A percentile compares a stretch with the other conserved stretches of the same genome.
Evolutionary conservation across 2,888 invertebrate species (phyloP).

Genomic region (Stratiomys singularior): DNA sequence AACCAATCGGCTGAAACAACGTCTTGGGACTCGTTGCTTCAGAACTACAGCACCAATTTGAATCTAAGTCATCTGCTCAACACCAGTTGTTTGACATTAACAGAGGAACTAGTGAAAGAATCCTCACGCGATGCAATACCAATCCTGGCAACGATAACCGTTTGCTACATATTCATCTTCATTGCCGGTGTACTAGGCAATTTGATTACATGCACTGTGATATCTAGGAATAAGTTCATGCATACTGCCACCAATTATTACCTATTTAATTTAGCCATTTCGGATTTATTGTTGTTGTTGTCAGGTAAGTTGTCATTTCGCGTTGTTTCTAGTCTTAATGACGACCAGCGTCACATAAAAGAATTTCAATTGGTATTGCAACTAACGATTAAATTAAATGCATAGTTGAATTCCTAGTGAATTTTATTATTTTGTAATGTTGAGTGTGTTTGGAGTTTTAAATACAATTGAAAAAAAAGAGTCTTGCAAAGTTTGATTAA

Average conservation of each 20-base stretch:
- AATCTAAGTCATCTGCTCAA: constrained; percentile 21
- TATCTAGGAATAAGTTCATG: constrained; percentile 83
- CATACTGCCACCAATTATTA: constrained; percentile 86
- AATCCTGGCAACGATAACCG: constrained; percentile 69
- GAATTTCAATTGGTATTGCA: no score
- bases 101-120: constrained; percentile 12
- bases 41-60: constrained; percentile 9
- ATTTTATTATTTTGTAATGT: no score
- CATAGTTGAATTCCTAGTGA: no score
- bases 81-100: constrained; percentile 13
- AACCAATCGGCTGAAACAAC: constrained; percentile 4
- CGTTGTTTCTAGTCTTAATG: no score
- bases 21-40: constrained; percentile 11
- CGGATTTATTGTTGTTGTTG: constrained; percentile 80
- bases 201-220: constrained; percentile 85
- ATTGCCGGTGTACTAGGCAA: constrained; percentile 84
- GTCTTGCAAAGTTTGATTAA: no score
- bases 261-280: constrained; percentile 85
- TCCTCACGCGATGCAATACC: constrained; percentile 55
- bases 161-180: constrained; percentile 71
- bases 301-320: constrained; percentile 68
- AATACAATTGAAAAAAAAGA: no score
- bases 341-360: no score
- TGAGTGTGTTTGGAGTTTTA: no score
- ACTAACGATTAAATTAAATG: no score